Base-by-base conservation (phyloP, 2,888 invertebrate genomes). In the Drosophila anomelani region DNA sequence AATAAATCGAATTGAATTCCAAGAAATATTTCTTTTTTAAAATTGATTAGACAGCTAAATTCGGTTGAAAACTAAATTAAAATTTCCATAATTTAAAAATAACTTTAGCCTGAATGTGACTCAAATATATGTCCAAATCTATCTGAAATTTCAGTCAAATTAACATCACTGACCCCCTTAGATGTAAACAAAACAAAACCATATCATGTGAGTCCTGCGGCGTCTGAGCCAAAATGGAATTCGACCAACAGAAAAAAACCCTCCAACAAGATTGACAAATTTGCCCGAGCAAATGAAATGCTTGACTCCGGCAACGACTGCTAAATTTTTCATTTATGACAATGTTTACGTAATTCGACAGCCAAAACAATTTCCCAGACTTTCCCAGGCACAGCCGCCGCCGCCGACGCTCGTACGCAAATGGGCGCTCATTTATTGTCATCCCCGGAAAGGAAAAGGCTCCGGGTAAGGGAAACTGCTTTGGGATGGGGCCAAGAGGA, bases 331-430 rank as follows among this genome's bases (percentile, higher is more conserved):
- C 86, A 88, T 88, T 86, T 86, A 86, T 86, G 85, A 88, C 85
- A 88, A 84, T 88, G 86, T 88, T 86, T 88, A 79, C 82, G 84
- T 88, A 88, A 86, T 86, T 88, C 82, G 85, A 88, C 85, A 86
- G 82, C 74, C 79, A 79, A 78, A 86, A 82, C 86, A 86, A 81
- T 79, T 80, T 81, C 69, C 62, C 36, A 58, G 61, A 51, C 57
- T 32, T 17, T 39, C 15, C 26, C 43, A 29, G n/a, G 13, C 55
- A 44, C 46, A 26, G 46, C 26, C 26, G 26, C 26, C 46, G 26
- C 15, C 8, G 29, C 46, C 26, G 26, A 26, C 67, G 71, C 58
- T 51, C 58, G 67, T 76, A 83, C 78, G 73, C 75, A 83, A 85
- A 85, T 85, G 85, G 81, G 76, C 77, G 47, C 77, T 72, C 83